Evolutionary conservation across 2,797 vertebrate species (phyloP).

Genomic region (Alosa sapidissima): DNA sequence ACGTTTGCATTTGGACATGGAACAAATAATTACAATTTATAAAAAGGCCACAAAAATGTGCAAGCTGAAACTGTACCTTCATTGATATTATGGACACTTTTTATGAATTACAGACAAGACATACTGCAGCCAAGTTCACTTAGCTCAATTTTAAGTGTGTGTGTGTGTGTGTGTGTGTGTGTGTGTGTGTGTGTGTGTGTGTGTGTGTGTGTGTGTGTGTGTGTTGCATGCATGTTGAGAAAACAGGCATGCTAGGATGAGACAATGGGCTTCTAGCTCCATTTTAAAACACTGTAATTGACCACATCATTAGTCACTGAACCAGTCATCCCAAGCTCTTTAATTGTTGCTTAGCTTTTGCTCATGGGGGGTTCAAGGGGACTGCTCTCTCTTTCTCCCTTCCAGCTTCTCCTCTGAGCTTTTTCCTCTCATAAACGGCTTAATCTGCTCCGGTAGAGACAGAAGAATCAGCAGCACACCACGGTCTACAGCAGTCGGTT

Average conservation of each 20-base stretch:
- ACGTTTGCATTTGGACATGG: neutral
- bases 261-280: conserved; percentile 37
- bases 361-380: conserved; percentile 37
- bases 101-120: neutral
- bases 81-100: neutral
- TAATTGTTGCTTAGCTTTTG: conserved; percentile 51
- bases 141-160: neutral
- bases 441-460: conserved; percentile 4
- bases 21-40: neutral
- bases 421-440: neutral
- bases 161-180: conserved; percentile 10
- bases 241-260: conserved; percentile 8
- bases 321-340: conserved; percentile 37
- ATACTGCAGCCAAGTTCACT: neutral
- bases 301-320: conserved; percentile 49
- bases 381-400: conserved; percentile 28
- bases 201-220: conserved; percentile 9
- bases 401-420: neutral
- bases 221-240: conserved; percentile 2
- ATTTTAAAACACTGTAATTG: conserved; percentile 47
- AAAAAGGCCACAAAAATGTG: too few species aligned
- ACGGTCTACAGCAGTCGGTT: neutral
- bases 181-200: conserved; percentile 29
- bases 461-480: neutral
- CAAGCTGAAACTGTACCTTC: too few species aligned